Evolutionary conservation across 2,113 vertebrate genomes (phyloP).

Genomic region (Microcebus murinus): DNA sequence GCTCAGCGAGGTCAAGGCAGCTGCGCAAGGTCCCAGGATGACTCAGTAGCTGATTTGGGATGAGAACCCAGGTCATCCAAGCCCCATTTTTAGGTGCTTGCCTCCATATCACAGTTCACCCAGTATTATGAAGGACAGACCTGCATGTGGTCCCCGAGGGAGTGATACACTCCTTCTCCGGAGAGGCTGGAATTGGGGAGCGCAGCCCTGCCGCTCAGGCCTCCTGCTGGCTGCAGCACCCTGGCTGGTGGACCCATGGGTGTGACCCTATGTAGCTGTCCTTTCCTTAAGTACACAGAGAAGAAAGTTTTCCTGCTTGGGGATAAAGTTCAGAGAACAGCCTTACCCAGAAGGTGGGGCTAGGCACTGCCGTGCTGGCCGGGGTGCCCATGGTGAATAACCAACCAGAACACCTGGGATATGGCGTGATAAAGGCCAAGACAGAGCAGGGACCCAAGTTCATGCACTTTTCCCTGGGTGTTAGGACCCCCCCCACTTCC

Average conservation of each 20-base stretch:
- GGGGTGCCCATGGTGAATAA: too few relatives aligned
- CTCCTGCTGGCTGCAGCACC: background rate
- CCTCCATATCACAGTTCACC: background rate
- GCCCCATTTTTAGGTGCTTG: background rate
- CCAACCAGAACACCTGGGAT: background rate
- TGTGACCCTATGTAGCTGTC: background rate
- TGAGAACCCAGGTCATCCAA: background rate
- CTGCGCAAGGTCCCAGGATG: background rate
- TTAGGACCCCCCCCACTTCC: background rate
- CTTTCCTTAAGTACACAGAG: slow-evolving; percentile 32
- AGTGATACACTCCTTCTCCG: background rate
- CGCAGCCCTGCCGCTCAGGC: background rate
- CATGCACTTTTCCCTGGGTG: background rate
- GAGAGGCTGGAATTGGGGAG: background rate
- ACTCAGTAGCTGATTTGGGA: background rate
- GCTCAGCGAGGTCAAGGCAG: background rate
- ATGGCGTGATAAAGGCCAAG: background rate
- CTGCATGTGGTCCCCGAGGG: background rate
- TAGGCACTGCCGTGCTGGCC: background rate
- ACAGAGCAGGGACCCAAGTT: background rate
- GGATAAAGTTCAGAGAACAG: slow-evolving; percentile 39
- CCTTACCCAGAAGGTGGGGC: background rate
- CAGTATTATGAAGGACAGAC: background rate
- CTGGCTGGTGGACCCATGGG: background rate
- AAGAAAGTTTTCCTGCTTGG: background rate